Percentiles rank a stretch among this genome's conserved stretches.
Conservation (phyloP, 2,888 invertebrate genomes). For the Trissonchulus sp. region DNA sequence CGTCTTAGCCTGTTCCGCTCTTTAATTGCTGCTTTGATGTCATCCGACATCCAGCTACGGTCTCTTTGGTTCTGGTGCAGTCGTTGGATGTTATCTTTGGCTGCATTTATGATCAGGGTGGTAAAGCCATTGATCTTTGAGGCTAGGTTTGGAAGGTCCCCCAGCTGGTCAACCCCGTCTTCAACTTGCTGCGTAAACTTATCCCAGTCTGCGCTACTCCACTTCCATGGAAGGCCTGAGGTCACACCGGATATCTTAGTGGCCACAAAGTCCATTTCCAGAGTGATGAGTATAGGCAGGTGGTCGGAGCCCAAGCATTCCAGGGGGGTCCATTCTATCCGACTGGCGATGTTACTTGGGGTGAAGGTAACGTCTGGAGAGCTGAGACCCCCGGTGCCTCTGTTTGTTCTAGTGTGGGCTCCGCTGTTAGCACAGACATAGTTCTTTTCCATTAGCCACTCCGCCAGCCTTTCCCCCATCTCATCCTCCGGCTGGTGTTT, state of each 20-base stretch:
- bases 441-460: neutral
- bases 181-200: neutral
- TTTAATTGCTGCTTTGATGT: conserved; percentile 1
- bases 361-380: conserved; percentile 9
- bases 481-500: neutral
- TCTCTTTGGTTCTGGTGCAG: neutral
- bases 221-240: conserved; percentile 5
- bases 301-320: conserved; percentile 2
- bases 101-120: neutral
- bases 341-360: neutral
- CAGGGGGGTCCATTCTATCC: neutral
- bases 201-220: neutral
- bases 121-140: neutral
- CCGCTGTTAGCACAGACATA: neutral
- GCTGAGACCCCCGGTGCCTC: neutral
- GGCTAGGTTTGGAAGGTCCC: neutral
- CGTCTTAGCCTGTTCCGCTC: neutral
- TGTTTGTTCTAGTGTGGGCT: neutral
- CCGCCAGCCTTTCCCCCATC: neutral
- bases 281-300: neutral
- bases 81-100: neutral
- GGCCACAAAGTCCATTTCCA: neutral
- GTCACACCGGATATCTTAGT: neutral
- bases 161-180: neutral
- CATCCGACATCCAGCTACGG: neutral